Percentiles rank a stretch among this genome's conserved stretches.
These are phyloP conservation scores for Rhynchophorus ferrugineus DNA, from an alignment of 1,140 invertebrate species.

Conservation along the genomic window DNA sequence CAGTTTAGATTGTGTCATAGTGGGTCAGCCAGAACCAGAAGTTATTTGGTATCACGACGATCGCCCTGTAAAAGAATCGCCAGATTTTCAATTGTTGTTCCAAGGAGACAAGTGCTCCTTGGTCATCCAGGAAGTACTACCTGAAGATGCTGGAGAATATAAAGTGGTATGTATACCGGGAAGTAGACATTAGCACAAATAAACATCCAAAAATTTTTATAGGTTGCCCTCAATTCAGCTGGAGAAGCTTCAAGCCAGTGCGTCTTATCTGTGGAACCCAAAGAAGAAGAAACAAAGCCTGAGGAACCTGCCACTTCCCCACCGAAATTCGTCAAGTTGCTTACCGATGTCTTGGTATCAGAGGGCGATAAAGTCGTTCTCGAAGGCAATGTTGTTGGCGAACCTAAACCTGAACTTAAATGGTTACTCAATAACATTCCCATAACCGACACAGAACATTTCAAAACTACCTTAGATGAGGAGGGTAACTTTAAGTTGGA, in stretches of 20 bases:
- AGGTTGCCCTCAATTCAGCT: conserved; percentile 65
- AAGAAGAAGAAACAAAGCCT: conserved; percentile 35
- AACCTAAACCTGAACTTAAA: conserved; percentile 59
- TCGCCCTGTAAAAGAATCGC: conserved; percentile 74
- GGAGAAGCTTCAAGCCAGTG: conserved; percentile 72
- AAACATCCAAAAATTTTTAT: not conserved
- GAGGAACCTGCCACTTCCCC: conserved; percentile 40
- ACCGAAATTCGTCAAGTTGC: conserved; percentile 63
- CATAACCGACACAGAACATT: conserved; percentile 47
- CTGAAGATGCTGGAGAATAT: conserved; percentile 71
- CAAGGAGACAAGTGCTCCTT: conserved; percentile 75
- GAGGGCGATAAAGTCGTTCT: conserved; percentile 64
- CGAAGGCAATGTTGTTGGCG: conserved; percentile 60
- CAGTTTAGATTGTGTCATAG: conserved; percentile 71
- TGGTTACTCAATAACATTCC: conserved; percentile 69
- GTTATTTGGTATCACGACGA: conserved; percentile 85
- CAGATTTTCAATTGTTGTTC: conserved; percentile 71
- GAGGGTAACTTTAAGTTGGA: conserved; percentile 51
- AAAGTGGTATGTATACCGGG: conserved; percentile 50
- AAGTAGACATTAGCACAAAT: not conserved
- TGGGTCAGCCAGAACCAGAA: conserved; percentile 78
- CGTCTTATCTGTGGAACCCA: conserved; percentile 47
- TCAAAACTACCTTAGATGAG: conserved; percentile 44
- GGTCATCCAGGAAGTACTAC: conserved; percentile 63
- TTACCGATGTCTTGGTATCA: conserved; percentile 57